Conservation (phyloP, 2,797 vertebrate species). For the Pipistrellus pipistrellus region DNA sequence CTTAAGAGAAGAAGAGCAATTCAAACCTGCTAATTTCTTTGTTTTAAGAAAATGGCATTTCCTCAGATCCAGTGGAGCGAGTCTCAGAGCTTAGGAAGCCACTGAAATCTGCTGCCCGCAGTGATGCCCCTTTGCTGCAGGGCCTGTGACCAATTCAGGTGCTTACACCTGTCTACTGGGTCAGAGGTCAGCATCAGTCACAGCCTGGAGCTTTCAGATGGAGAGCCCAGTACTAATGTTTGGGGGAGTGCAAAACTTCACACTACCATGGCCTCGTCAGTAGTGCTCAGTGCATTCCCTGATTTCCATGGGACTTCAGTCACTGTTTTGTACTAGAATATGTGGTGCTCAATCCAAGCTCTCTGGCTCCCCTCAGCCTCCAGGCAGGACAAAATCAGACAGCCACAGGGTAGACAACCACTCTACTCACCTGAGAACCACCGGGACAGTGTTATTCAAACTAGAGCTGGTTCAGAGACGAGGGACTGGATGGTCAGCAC, state of each 20-base stretch:
- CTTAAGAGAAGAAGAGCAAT: neutral
- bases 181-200: neutral
- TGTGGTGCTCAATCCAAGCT: neutral
- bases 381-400: neutral
- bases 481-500: neutral
- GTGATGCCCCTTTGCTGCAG: neutral
- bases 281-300: neutral
- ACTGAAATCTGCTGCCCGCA: neutral
- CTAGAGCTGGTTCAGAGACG: neutral
- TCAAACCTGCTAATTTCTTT: neutral
- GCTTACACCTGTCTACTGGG: neutral
- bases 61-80: neutral
- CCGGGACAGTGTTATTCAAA: neutral
- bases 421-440: neutral
- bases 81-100: neutral
- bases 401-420: neutral
- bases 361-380: neutral
- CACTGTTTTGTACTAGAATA: neutral
- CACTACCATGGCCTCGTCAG: neutral
- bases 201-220: neutral
- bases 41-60: neutral
- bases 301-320: rapidly evolving
- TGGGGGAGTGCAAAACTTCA: neutral
- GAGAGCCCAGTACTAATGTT: neutral
- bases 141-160: neutral